Evolutionary conservation across 2,113 vertebrate genomes (phyloP).

Genomic region (Heterocephalus glaber): DNA sequence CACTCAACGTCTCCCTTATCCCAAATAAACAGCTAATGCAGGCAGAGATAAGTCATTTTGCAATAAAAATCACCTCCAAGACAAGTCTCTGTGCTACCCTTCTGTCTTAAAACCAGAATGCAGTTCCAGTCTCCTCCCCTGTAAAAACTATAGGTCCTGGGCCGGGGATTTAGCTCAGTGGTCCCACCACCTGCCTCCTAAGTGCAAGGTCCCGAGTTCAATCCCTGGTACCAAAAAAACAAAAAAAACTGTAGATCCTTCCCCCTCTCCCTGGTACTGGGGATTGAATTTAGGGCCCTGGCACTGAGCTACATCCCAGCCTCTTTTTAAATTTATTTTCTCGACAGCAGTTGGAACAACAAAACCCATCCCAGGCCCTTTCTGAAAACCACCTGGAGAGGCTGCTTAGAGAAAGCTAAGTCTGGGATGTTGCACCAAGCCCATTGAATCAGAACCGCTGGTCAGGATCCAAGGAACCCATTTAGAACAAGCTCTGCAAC

Average conservation of each 20-base stretch:
- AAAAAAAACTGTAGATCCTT: not conserved
- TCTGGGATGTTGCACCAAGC: not conserved
- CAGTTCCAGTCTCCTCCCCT: not conserved
- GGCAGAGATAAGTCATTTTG: not conserved
- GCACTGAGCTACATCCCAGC: not conserved
- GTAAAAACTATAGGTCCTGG: not conserved
- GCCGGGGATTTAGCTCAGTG: too few species aligned
- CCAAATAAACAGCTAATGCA: constrained; percentile 33
- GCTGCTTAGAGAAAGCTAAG: not conserved
- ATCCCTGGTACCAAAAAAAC: too few species aligned
- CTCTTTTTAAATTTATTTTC: not conserved
- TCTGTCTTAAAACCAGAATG: not conserved
- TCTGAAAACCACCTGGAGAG: constrained; percentile 25
- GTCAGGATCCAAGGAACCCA: not conserved
- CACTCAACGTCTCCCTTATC: not conserved
- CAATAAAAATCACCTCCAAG: not conserved
- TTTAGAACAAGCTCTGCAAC: constrained; percentile 18
- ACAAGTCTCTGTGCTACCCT: not conserved
- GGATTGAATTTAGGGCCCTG: not conserved
- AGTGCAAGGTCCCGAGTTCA: too few species aligned
- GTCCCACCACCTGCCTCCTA: too few species aligned
- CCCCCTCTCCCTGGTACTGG: not conserved
- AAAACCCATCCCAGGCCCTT: not conserved
- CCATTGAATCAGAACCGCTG: not conserved
- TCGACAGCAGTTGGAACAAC: not conserved